A percentile compares a stretch with the other conserved stretches of the same genome.
These are phyloP conservation scores for Nezara viridula DNA, from an alignment of 2,888 invertebrate species.

Conservation along the genomic window DNA sequence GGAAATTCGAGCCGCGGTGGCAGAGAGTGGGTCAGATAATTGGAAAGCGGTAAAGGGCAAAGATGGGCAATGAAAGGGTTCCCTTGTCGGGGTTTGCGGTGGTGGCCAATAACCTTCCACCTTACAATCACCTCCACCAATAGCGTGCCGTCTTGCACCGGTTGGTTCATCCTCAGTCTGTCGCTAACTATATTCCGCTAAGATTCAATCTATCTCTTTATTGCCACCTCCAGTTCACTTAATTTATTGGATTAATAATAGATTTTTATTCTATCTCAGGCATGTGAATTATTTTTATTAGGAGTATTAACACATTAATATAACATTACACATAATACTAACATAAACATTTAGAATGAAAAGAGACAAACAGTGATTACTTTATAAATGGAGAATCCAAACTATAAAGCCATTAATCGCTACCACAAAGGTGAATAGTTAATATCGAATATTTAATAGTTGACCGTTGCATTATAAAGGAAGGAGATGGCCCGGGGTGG, in stretches of 20 bases:
- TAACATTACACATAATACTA: too few relatives aligned
- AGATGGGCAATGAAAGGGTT: slow-evolving; percentile 35
- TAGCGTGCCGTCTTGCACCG: not conserved
- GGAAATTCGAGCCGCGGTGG: not conserved
- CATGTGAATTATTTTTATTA: not conserved
- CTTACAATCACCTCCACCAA: not conserved
- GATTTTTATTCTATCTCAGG: not conserved
- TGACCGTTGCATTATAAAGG: too few relatives aligned
- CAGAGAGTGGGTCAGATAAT: not conserved
- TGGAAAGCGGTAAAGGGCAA: slow-evolving; percentile 6
- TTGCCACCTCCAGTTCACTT: not conserved
- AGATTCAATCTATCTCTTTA: not conserved
- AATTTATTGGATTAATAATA: not conserved
- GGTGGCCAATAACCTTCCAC: not conserved
- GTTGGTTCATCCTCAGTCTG: not conserved
- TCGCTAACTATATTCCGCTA: not conserved
- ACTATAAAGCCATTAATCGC: too few relatives aligned
- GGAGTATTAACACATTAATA: too few relatives aligned
- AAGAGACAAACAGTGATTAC: too few relatives aligned
- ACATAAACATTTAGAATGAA: too few relatives aligned
- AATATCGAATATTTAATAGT: too few relatives aligned
- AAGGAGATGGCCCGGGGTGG: too few relatives aligned
- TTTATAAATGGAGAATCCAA: too few relatives aligned
- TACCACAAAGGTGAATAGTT: too few relatives aligned
- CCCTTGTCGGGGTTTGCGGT: slow-evolving; percentile 24